phyloP scores from a whole-genome alignment of 2,888 invertebrate species.

The Ophion ellenae region DNA sequence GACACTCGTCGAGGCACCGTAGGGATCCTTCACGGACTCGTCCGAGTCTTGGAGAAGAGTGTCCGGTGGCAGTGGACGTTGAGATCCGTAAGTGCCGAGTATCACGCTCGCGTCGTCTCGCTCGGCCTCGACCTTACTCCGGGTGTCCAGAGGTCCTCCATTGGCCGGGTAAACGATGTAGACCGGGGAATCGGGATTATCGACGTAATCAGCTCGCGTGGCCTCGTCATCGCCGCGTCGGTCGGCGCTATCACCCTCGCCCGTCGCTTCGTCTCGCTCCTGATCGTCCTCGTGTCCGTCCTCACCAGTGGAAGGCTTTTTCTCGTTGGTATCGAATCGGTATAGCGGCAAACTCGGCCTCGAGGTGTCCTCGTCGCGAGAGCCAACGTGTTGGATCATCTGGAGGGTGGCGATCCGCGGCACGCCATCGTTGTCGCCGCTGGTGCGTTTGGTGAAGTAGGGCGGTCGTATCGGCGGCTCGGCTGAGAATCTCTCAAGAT shows the following conservation, averaged over 20 bases:
- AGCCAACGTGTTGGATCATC: slow-evolving; percentile 86
- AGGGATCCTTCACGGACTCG: slow-evolving; percentile 78
- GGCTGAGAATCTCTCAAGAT: slow-evolving; percentile 77
- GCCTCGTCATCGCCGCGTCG: slow-evolving; percentile 50
- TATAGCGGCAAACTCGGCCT: slow-evolving; percentile 78
- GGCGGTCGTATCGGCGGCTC: slow-evolving; percentile 84
- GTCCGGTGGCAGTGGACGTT: slow-evolving; percentile 84
- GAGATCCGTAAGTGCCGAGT: slow-evolving; percentile 85
- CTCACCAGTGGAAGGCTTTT: slow-evolving; percentile 78
- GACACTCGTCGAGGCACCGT: slow-evolving; percentile 28
- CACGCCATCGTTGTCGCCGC: slow-evolving; percentile 79
- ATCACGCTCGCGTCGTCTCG: slow-evolving; percentile 84
- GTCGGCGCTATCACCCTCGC: slow-evolving; percentile 12
- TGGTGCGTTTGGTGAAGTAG: slow-evolving; percentile 83
- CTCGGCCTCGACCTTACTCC: slow-evolving; percentile 80
- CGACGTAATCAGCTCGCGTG: slow-evolving; percentile 70
- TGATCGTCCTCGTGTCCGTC: slow-evolving; percentile 62
- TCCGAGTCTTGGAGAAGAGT: slow-evolving; percentile 76
- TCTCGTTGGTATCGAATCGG: slow-evolving; percentile 78
- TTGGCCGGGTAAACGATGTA: slow-evolving; percentile 87
- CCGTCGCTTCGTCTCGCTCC: slow-evolving; percentile 42
- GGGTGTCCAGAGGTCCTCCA: slow-evolving; percentile 82
- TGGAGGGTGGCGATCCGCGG: slow-evolving; percentile 88
- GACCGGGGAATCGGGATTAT: slow-evolving; percentile 78
- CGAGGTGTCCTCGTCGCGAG: slow-evolving; percentile 70